Conservation (phyloP, 2,888 invertebrate genomes). For the Halocaridina rubra region DNA sequence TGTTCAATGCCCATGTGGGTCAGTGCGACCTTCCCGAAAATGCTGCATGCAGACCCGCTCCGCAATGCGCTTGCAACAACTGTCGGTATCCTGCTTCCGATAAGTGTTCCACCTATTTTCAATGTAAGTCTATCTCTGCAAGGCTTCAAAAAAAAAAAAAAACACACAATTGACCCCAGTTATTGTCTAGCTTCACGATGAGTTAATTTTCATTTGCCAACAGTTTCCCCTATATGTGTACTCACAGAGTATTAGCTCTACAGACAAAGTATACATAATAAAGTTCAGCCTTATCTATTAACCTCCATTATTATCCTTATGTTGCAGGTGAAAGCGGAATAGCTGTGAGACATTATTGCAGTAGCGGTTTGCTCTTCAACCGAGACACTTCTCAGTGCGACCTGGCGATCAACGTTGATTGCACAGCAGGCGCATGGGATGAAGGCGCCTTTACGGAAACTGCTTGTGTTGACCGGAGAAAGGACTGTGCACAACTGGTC, state of each 20-base stretch:
- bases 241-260: too few species aligned
- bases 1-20: constrained; percentile 49
- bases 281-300: too few species aligned
- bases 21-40: constrained; percentile 56
- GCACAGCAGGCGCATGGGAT: constrained; percentile 36
- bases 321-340: constrained; percentile 42
- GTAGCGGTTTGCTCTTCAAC: constrained; percentile 61
- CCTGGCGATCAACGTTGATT: constrained; percentile 62
- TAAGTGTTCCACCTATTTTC: constrained; percentile 47
- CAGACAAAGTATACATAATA: too few species aligned
- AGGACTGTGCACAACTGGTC: constrained; percentile 36
- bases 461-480: constrained; percentile 21
- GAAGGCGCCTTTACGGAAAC: constrained; percentile 9
- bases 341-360: constrained; percentile 57
- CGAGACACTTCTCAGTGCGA: constrained; percentile 61
- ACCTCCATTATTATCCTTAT: too few species aligned
- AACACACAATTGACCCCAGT: too few species aligned
- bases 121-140: too few species aligned
- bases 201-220: too few species aligned
- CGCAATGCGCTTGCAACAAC: constrained; percentile 50
- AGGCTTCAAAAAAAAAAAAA: too few species aligned
- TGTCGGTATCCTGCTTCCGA: constrained; percentile 45
- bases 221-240: too few species aligned
- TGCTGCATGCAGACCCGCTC: constrained; percentile 43
- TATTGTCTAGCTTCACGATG: too few species aligned